Evolutionary conservation across 2,888 invertebrate species (phyloP), one percentile per base, ranked within the genome.

Genomic region (Drosophila conformis): DNA sequence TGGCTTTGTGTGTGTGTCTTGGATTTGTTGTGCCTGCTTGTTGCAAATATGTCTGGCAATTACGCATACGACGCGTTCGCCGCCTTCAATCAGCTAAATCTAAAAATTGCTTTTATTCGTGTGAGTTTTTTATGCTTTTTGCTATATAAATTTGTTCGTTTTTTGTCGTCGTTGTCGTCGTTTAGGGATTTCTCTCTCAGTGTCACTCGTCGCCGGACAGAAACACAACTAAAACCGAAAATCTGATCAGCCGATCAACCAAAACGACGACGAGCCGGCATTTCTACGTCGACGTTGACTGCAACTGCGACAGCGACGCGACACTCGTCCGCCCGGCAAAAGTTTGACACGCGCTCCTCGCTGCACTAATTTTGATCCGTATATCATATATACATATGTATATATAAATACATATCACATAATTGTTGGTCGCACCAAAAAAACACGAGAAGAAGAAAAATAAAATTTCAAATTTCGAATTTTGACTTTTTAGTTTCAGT

Each of bases 191-290:
- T 53, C 42, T 48, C 42, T 69, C 63, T 71, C 60, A 80, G 88
- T 85, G 85, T 87, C 90, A 89, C 85, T 89, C 88, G 85, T 78
- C 86, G 85, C 86, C 72, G 80, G 71, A 46, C 88, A 80, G 83
- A 89, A 87, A 82, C 87, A 74, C 89, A 88, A 90, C 78, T 88
- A 78, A 83, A 90, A 89, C 83, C 74, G 78, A 81, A 81, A 77
- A 78, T 69, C 73, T 73, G 73, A 87, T 67, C 85, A 79, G 72
- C 70, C 80, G 73, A 79, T 86, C 74, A 53, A 51, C 57, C 84
- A 65, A 69, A 72, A 56, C 65, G 72, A 54, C 65, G 73, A 69
- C 79, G 80, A 80, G 73, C 84, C 84, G 90, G 90, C 88, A 82
- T 78, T 80, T 72, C 59, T 27, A 38, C 60, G 56, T n/a, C 54